phyloP scores from a whole-genome alignment of 2,888 invertebrate species.

The Spilarctia lutea region DNA sequence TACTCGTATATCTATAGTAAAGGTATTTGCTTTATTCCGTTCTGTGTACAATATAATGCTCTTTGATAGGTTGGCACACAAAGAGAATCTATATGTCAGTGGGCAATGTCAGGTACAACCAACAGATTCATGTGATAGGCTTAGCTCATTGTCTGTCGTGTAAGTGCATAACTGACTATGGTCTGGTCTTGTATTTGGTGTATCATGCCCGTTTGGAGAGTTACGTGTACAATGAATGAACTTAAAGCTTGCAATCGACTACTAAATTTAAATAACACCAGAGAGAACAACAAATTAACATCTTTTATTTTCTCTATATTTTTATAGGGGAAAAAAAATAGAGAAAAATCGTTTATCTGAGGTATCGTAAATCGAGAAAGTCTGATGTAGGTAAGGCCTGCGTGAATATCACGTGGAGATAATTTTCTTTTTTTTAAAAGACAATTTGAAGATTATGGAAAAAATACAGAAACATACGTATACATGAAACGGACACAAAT shows the following conservation, averaged over 20 bases:
- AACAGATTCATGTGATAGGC: conserved; percentile 71
- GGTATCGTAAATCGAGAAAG: too few species aligned
- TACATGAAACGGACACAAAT: too few species aligned
- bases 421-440: too few species aligned
- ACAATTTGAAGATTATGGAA: too few species aligned
- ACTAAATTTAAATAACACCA: too few species aligned
- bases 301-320: too few species aligned
- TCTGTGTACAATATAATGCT: conserved; percentile 61
- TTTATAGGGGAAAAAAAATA: too few species aligned
- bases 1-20: conserved; percentile 45
- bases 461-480: too few species aligned
- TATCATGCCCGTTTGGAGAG: not conserved
- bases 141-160: conserved; percentile 70
- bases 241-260: not conserved
- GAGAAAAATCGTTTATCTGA: too few species aligned
- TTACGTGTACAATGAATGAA: not conserved
- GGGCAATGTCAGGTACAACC: conserved; percentile 67
- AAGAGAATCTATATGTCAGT: conserved; percentile 74
- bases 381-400: too few species aligned
- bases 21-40: conserved; percentile 52
- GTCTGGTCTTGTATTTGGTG: not conserved
- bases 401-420: too few species aligned
- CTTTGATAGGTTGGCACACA: conserved; percentile 60
- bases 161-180: conserved; percentile 69
- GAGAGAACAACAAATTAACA: too few species aligned